Percentiles rank a stretch among this genome's conserved stretches.
Evolutionary conservation across 2,888 invertebrate species (phyloP).

Genomic region (Drosophila phalerata): DNA sequence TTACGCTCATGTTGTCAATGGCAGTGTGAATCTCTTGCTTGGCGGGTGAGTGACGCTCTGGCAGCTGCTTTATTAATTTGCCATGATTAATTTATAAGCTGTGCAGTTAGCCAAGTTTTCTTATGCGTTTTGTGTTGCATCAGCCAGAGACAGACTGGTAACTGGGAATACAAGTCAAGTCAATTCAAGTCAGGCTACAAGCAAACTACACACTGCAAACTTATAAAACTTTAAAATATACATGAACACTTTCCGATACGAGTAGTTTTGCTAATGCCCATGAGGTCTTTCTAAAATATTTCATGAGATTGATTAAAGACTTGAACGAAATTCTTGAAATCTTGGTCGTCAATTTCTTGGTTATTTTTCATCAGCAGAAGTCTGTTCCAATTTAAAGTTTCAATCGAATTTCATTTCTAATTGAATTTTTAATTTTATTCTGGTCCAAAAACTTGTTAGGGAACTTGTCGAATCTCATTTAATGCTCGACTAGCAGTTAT

Average conservation of each 20-base stretch:
- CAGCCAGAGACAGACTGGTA: constrained; percentile 2
- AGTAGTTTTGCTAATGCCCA: not conserved
- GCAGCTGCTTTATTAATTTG: constrained; percentile 41
- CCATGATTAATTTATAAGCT: constrained; percentile 41
- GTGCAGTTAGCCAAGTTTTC: constrained; percentile 26
- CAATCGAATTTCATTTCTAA: not conserved
- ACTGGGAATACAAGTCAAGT: constrained; percentile 9
- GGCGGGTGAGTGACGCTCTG: constrained; percentile 89
- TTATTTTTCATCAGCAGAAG: not conserved
- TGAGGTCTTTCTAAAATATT: not conserved
- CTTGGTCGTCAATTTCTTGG: too few relatives aligned
- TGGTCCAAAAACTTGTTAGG: not conserved
- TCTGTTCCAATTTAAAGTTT: not conserved
- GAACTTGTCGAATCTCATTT: not conserved
- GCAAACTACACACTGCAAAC: not conserved
- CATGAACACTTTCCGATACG: constrained; percentile 11
- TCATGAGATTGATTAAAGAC: not conserved
- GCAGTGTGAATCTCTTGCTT: constrained; percentile 90
- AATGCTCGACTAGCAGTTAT: not conserved
- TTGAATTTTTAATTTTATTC: not conserved
- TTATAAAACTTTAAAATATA: constrained; percentile 16
- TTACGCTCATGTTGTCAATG: constrained; percentile 85
- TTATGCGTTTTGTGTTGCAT: not conserved
- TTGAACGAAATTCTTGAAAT: not conserved
- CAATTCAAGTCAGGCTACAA: constrained; percentile 4